phyloP scores from a whole-genome alignment of 2,113 vertebrate species.

The Pelodiscus sinensis region DNA sequence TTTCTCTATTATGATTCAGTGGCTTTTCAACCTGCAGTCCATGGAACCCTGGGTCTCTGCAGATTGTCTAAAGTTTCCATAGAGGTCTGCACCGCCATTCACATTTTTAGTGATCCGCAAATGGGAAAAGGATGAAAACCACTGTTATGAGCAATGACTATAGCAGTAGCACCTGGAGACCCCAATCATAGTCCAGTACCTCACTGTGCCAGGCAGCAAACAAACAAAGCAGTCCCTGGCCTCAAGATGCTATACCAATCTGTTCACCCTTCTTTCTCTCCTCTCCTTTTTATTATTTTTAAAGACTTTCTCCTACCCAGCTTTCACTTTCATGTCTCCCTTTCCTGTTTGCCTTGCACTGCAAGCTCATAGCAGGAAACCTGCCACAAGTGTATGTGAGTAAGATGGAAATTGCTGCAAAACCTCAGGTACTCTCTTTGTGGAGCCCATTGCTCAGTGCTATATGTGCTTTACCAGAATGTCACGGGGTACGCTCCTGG shows the following conservation, averaged over 20 bases:
- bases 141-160: background rate
- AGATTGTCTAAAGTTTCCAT: too few relatives aligned
- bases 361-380: background rate
- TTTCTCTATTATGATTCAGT: background rate
- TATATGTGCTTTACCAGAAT: constrained; percentile 23
- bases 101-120: too few relatives aligned
- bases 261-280: background rate
- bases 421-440: constrained; percentile 12
- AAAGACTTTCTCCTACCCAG: background rate
- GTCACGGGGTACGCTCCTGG: too few relatives aligned
- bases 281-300: background rate
- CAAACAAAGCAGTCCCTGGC: fast-evolving
- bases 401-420: constrained; percentile 54
- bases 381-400: background rate
- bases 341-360: background rate
- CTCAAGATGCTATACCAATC: background rate
- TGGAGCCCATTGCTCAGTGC: constrained; percentile 35
- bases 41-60: too few relatives aligned
- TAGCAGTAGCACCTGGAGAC: background rate
- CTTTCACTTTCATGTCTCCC: background rate
- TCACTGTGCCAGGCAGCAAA: background rate
- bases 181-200: background rate
- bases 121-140: too few relatives aligned
- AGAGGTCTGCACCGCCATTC: too few relatives aligned
- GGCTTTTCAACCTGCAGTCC: too few relatives aligned